Conservation (phyloP, 92 coral and sea anemone genomes). For the Anthopleura xanthogrammica region DNA sequence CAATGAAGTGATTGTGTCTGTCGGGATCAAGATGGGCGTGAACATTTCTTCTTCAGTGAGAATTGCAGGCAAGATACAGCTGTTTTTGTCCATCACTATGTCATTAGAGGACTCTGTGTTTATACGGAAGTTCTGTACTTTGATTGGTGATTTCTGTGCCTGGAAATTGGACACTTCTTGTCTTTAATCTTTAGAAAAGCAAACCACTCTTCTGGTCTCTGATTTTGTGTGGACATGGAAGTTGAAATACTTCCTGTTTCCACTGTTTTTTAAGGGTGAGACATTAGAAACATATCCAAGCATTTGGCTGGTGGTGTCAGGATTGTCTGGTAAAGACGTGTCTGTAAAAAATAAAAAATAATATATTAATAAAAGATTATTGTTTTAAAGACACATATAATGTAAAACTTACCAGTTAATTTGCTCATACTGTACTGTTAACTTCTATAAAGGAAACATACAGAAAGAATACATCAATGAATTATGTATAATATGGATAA, state of each 20-base stretch:
- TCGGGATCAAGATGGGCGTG: constrained; percentile 31
- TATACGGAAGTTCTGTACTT: constrained; percentile 18
- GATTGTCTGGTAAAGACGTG: not conserved
- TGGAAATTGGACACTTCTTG: constrained; percentile 8
- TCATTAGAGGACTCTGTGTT: constrained; percentile 17
- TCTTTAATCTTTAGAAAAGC: constrained; percentile 39
- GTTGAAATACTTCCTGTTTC: constrained; percentile 40
- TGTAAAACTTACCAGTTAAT: too few species aligned
- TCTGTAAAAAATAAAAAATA: too few species aligned
- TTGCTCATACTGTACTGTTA: too few species aligned
- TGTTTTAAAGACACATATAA: too few species aligned
- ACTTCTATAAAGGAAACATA: too few species aligned
- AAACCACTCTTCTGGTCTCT: constrained; percentile 29
- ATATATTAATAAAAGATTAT: too few species aligned
- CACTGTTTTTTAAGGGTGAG: constrained; percentile 48
- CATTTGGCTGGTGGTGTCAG: not conserved
- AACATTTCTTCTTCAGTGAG: constrained; percentile 27
- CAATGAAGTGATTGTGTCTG: constrained; percentile 25
- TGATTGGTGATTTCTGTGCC: constrained; percentile 27
- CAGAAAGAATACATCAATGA: too few species aligned
- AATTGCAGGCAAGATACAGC: too few species aligned
- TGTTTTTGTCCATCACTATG: constrained; percentile 5
- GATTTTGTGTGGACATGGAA: constrained; percentile 42
- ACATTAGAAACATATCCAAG: constrained; percentile 44
- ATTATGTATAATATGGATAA: too few species aligned